phyloP scores from a whole-genome alignment of 2,797 vertebrate genomes.

The Vipera ursinii region DNA sequence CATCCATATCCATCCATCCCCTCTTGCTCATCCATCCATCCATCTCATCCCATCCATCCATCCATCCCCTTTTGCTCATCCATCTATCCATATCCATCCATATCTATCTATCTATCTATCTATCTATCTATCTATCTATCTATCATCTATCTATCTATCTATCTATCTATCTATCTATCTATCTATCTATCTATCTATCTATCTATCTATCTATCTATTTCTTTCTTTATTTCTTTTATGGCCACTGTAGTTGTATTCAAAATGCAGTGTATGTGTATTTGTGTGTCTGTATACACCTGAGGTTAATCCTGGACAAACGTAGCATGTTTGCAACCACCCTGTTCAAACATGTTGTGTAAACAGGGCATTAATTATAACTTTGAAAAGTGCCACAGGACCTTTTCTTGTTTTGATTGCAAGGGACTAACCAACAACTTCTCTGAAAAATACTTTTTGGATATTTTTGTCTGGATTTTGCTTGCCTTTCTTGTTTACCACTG shows the following conservation, averaged over 20 bases:
- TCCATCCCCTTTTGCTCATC: too few relatives aligned
- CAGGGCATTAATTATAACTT: not conserved
- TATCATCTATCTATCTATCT: too few relatives aligned
- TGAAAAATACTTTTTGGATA: not conserved
- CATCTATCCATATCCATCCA: too few relatives aligned
- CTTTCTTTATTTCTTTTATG: too few relatives aligned
- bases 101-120: too few relatives aligned
- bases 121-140: fast-evolving
- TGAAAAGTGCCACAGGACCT: not conserved
- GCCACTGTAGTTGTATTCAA: not conserved
- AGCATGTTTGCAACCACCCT: not conserved
- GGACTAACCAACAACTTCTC: not conserved
- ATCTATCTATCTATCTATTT: not conserved
- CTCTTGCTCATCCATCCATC: too few relatives aligned
- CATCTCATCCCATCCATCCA: too few relatives aligned
- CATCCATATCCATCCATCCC: too few relatives aligned
- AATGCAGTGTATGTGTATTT: not conserved
- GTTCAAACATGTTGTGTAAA: not conserved
- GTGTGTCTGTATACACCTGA: not conserved
- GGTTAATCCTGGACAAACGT: not conserved
- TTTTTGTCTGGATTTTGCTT: not conserved
- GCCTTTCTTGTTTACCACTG: not conserved
- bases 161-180: not conserved
- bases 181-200: too few relatives aligned
- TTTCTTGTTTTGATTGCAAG: not conserved